phyloP scores from a whole-genome alignment of 2,113 vertebrate genomes.

The Vidua chalybeata region DNA sequence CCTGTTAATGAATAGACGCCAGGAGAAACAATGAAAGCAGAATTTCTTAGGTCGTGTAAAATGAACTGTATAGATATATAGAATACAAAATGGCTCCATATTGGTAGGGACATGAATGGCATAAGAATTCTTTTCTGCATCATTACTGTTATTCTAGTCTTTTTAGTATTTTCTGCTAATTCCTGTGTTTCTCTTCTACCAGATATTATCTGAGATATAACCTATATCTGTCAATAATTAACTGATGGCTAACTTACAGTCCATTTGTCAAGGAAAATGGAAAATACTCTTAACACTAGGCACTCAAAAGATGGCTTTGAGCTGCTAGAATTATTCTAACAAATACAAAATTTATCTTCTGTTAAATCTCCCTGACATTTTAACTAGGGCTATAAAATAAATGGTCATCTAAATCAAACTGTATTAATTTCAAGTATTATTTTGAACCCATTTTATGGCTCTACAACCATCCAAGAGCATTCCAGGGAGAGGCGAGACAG shows the following conservation, averaged over 20 bases:
- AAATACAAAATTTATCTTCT: constrained; percentile 45
- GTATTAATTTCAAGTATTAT: constrained; percentile 56
- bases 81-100: neutral
- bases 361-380: constrained; percentile 48
- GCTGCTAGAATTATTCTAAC: neutral
- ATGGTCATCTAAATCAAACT: constrained; percentile 48
- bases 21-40: constrained; percentile 6
- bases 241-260: neutral
- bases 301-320: neutral
- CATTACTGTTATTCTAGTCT: neutral
- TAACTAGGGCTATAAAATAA: constrained; percentile 43
- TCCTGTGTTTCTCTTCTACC: neutral
- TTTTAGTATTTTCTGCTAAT: neutral
- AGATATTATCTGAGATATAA: neutral
- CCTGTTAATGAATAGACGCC: neutral
- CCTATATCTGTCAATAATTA: neutral
- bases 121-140: neutral
- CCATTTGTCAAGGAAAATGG: neutral
- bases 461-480: neutral
- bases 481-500: neutral
- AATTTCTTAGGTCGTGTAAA: neutral
- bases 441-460: constrained; percentile 11
- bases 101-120: neutral
- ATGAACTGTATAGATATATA: neutral
- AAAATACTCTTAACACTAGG: neutral